phyloP scores from a whole-genome alignment of 2,113 vertebrate species.

The Paramisgurnus dabryanus region DNA sequence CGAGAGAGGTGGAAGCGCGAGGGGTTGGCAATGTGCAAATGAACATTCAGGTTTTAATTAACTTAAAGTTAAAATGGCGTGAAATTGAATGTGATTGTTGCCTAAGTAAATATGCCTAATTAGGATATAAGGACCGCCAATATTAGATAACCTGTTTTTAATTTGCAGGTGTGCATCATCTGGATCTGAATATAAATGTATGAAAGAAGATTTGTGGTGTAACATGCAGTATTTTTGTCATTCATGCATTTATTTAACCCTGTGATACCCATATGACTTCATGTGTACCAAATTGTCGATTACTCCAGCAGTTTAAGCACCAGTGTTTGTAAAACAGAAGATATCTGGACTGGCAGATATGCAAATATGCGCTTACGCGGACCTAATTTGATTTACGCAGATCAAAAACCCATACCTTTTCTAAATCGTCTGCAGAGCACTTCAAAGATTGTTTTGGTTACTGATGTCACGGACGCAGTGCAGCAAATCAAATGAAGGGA shows the following conservation, averaged over 20 bases:
- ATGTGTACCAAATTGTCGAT: neutral
- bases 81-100: conserved; percentile 82
- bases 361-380: neutral
- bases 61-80: conserved; percentile 79
- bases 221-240: neutral
- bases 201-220: conserved; percentile 55
- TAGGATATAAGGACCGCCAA: conserved; percentile 74
- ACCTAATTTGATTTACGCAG: neutral
- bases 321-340: conserved; percentile 9
- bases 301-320: neutral
- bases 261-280: neutral
- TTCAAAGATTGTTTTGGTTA: conserved; percentile 50
- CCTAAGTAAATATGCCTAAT: conserved; percentile 78
- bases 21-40: conserved; percentile 70
- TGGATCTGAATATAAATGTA: conserved; percentile 53
- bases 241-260: neutral
- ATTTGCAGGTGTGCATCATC: conserved; percentile 68
- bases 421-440: conserved; percentile 4
- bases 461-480: conserved; percentile 54
- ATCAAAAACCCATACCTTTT: neutral
- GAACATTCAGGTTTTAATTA: conserved; percentile 78
- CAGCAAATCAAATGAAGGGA: conserved; percentile 61
- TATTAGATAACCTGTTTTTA: conserved; percentile 76
- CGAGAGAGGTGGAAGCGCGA: conserved; percentile 56
- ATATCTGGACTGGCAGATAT: conserved; percentile 22